Percentiles rank a stretch among this genome's conserved stretches.
Evolutionary conservation across 2,113 vertebrate genomes (phyloP).

Genomic region (Zapus hudsonius): DNA sequence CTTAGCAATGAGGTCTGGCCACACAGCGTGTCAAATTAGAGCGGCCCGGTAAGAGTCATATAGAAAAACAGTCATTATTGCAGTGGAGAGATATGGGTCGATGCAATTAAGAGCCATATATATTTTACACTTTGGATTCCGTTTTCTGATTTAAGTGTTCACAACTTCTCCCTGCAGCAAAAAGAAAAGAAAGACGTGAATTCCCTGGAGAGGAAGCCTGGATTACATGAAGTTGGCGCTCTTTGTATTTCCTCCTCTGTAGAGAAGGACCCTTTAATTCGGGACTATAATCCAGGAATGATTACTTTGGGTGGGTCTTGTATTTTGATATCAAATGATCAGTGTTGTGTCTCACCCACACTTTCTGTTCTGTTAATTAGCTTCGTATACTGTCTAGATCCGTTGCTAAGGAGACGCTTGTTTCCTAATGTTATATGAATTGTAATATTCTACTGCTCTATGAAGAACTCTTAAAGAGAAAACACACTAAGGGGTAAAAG

Average conservation of each 20-base stretch:
- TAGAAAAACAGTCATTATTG: slow-evolving; percentile 29
- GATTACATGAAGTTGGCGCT: not conserved
- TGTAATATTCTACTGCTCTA: slow-evolving; percentile 5
- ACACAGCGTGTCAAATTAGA: not conserved
- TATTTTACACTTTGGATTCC: slow-evolving; percentile 34
- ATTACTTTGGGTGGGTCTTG: not conserved
- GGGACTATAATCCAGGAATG: not conserved
- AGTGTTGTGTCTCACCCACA: not conserved
- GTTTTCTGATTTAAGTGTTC: slow-evolving; percentile 44
- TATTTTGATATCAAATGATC: slow-evolving; percentile 11
- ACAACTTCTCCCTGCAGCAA: not conserved
- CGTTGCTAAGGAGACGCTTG: not conserved
- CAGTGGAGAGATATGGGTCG: not conserved
- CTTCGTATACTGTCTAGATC: not conserved
- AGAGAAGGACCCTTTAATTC: slow-evolving; percentile 42
- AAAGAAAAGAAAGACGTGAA: not conserved
- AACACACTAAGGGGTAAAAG: not conserved
- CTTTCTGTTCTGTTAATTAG: slow-evolving; percentile 10
- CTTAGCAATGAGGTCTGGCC: not conserved
- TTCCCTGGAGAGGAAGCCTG: not conserved
- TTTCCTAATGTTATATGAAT: slow-evolving; percentile 46
- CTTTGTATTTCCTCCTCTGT: slow-evolving; percentile 30
- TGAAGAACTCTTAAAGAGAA: slow-evolving; percentile 34
- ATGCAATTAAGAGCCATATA: slow-evolving; percentile 54
- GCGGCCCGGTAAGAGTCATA: slow-evolving; percentile 4